Evolutionary conservation across 2,113 vertebrate genomes (phyloP).

Genomic region (Dipodomys merriami): DNA sequence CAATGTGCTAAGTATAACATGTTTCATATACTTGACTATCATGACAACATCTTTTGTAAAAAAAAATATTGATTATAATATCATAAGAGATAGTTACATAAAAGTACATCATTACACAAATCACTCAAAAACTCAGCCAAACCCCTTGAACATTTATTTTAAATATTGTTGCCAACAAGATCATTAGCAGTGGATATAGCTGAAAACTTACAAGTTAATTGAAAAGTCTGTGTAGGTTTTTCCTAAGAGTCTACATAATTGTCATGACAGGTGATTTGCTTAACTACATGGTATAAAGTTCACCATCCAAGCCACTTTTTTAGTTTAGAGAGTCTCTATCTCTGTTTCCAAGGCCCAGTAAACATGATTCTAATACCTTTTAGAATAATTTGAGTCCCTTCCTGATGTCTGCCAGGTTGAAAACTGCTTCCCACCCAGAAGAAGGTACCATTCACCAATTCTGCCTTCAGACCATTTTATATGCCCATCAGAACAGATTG

Average conservation of each 20-base stretch:
- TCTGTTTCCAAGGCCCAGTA: background rate
- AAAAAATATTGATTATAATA: background rate
- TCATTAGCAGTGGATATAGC: background rate
- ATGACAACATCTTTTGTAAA: constrained; percentile 5
- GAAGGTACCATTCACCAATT: background rate
- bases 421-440: constrained; percentile 29
- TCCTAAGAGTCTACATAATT: constrained; percentile 23
- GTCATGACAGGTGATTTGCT: background rate
- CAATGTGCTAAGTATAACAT: background rate
- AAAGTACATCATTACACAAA: constrained; percentile 13
- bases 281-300: background rate
- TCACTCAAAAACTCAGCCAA: constrained; percentile 35
- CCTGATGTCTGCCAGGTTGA: background rate
- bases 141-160: background rate
- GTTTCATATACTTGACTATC: background rate
- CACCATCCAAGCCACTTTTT: background rate
- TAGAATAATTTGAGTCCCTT: background rate
- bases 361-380: background rate
- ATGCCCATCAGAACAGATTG: background rate
- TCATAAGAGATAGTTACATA: background rate
- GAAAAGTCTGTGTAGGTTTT: constrained; percentile 37
- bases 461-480: background rate
- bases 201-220: constrained; percentile 45
- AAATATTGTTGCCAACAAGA: background rate
- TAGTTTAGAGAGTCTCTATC: background rate